Evolutionary conservation across 2,888 invertebrate genomes (phyloP).

Genomic region (Apotomis turbidana): DNA sequence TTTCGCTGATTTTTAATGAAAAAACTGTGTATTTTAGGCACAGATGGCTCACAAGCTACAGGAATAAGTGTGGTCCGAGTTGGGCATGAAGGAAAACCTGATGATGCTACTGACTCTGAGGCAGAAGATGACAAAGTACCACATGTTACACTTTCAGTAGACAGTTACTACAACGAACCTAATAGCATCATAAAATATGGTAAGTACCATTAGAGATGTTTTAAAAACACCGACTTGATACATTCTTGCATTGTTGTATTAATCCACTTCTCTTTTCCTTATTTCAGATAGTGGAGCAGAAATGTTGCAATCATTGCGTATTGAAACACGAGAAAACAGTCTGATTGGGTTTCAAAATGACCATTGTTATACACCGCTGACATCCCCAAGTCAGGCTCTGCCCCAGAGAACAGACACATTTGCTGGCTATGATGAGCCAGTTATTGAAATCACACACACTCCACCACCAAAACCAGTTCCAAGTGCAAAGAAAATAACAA

Average conservation of each 20-base stretch:
- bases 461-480: slow-evolving; percentile 75
- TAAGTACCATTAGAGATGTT: slow-evolving; percentile 49
- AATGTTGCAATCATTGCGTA: slow-evolving; percentile 78
- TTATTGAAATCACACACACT: slow-evolving; percentile 75
- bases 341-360: slow-evolving; percentile 89
- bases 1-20: not conserved
- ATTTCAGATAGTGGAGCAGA: slow-evolving; percentile 78
- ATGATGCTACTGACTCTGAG: slow-evolving; percentile 84
- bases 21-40: slow-evolving; percentile 57
- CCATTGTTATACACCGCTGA: slow-evolving; percentile 91
- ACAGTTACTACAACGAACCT: slow-evolving; percentile 86
- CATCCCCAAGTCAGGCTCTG: slow-evolving; percentile 84
- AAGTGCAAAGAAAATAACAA: slow-evolving; percentile 77
- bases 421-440: slow-evolving; percentile 70
- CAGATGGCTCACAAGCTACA: slow-evolving; percentile 82
- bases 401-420: slow-evolving; percentile 67
- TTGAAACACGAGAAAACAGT: slow-evolving; percentile 80
- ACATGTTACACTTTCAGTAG: slow-evolving; percentile 86
- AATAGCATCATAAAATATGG: slow-evolving; percentile 81
- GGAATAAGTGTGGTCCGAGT: slow-evolving; percentile 86
- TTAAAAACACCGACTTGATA: not conserved
- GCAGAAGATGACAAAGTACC: slow-evolving; percentile 85
- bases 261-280: slow-evolving; percentile 9
- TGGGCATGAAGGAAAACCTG: slow-evolving; percentile 79
- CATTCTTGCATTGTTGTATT: not conserved